Base-by-base conservation (phyloP, 2,888 invertebrate species). In the Himalopsyche japonica region DNA sequence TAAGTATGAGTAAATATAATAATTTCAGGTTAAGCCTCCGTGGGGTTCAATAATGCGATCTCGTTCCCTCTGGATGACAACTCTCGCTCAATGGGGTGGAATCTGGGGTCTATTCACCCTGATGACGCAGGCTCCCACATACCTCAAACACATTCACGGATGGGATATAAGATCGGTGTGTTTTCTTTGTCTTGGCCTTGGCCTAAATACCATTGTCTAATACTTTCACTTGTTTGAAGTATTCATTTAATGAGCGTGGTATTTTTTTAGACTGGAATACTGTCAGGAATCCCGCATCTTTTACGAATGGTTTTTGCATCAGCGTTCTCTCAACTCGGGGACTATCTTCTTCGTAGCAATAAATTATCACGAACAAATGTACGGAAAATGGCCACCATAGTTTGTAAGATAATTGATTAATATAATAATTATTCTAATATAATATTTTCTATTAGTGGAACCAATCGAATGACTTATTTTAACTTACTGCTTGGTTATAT, bases 91-190 rank as follows among this genome's bases (percentile, higher is more conserved):
- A 87, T 94, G 93, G 92, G 95, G 95, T 12, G 93, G 93, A 0
- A 92, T 94, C 81, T 96, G 95, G 95, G 95, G 95, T 1, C 90
- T 95, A 30, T 94, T 95, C 78, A 95, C 95, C 0, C 89, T 95
- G 20, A 93, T 95, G 92, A 95, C 95, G 0, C 94, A 95, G 88
- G 93, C 94, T 0, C 95, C 95, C 0, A 94, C 94, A 0, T 96
- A 95, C 88, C 94, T 95, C 88, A 94, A 93, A 87, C 92, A 93
- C 82, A 93, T 96, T 80, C 94, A 95, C 87, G 94, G 95, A 77
- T 95, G 94, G 93, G 92, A 94, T 87, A 94, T 95, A 32, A 93
- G 92, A 88, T 92, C 93, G 89, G 95, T 95, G 90, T 89, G 91
- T 77, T 34, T 77, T 48, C 43, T 34, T 79, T 79, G 30, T n/a